phyloP scores from a whole-genome alignment of 35 echinoderm and acorn worm species.

The Ophioderma brevispina region DNA sequence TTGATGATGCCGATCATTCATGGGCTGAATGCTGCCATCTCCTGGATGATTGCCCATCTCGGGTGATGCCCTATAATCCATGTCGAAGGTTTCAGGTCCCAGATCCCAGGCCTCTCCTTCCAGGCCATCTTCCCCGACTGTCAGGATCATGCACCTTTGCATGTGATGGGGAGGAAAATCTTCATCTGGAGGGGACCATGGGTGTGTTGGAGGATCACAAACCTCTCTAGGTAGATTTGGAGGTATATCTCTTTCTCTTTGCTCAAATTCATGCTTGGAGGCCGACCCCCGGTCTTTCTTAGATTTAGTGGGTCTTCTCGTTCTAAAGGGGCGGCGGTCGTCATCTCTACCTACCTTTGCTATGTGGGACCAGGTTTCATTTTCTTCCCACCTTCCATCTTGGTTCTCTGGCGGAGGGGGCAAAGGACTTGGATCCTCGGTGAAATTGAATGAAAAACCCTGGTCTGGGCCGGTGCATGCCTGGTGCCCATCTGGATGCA shows the following conservation, averaged over 20 bases:
- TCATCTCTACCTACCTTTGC: background rate
- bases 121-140: background rate
- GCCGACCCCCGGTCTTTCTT: background rate
- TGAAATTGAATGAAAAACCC: too few species aligned
- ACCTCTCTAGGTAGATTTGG: background rate
- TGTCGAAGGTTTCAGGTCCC: background rate
- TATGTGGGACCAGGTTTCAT: background rate
- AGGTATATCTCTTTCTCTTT: background rate
- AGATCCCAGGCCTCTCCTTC: background rate
- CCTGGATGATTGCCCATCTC: too few species aligned
- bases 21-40: too few species aligned
- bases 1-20: constrained; percentile 11
- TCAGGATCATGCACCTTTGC: background rate
- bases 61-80: too few species aligned
- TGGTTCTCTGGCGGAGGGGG: background rate
- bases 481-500: background rate
- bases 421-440: background rate
- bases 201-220: background rate
- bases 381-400: too few species aligned
- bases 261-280: background rate
- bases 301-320: background rate
- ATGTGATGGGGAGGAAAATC: background rate
- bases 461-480: too few species aligned
- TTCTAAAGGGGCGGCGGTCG: background rate
- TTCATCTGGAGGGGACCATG: too few species aligned